A percentile compares a stretch with the other conserved stretches of the same genome.
phyloP scores from a whole-genome alignment of 2,113 vertebrate genomes.

The Takifugu bimaculatus region DNA sequence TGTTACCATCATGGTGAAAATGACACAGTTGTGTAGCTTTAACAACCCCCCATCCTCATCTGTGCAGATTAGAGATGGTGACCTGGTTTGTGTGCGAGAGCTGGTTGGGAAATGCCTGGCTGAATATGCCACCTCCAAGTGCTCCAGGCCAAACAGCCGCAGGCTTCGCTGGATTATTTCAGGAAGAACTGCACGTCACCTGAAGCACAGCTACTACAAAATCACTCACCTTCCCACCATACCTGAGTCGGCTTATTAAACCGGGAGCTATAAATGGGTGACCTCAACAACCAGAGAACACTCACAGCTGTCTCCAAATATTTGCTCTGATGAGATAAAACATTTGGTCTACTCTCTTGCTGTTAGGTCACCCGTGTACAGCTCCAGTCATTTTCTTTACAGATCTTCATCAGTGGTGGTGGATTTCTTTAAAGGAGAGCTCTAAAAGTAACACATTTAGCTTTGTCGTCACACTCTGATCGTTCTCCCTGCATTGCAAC shows the following conservation, averaged over 20 bases:
- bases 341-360: conserved; percentile 1
- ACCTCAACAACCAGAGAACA: conserved; percentile 7
- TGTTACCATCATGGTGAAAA: too few species aligned
- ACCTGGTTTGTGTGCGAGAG: conserved; percentile 85
- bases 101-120: conserved; percentile 88
- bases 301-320: conserved; percentile 3
- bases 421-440: conserved; percentile 60
- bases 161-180: conserved; percentile 95
- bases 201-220: conserved; percentile 93
- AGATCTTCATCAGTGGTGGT: conserved; percentile 55
- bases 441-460: neutral
- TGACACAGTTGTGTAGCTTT: neutral
- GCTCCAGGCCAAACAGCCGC: conserved; percentile 86
- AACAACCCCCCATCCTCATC: neutral
- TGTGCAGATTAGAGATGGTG: conserved; percentile 81
- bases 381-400: conserved; percentile 50
- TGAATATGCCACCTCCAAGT: conserved; percentile 88
- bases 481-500: conserved; percentile 25
- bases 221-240: conserved; percentile 94
- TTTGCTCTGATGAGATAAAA: conserved; percentile 12
- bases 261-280: conserved; percentile 8
- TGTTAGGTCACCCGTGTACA: conserved; percentile 23
- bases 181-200: conserved; percentile 86
- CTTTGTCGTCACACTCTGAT: conserved; percentile 10
- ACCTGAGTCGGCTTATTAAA: conserved; percentile 81